Percentiles rank a stretch among this genome's conserved stretches.
These are phyloP conservation scores for Xylocopa sonorina DNA, from an alignment of 1,140 invertebrate species.

Conservation along the genomic window DNA sequence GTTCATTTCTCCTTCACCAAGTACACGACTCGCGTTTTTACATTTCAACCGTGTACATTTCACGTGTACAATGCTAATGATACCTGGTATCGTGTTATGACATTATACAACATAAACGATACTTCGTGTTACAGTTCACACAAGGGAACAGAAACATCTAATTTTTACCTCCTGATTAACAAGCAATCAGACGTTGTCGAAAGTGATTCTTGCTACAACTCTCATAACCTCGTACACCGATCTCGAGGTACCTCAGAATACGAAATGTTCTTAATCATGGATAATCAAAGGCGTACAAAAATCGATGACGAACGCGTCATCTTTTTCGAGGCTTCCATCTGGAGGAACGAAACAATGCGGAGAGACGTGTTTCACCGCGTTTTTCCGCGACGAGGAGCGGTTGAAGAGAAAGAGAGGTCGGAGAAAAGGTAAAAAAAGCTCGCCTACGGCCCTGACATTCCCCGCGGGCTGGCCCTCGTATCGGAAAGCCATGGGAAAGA, in stretches of 20 bases:
- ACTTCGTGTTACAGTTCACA: too few relatives aligned
- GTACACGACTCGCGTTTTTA: not conserved
- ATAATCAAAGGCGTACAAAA: too few relatives aligned
- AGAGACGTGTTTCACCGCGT: conserved; percentile 1
- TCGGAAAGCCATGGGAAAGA: conserved; percentile 78
- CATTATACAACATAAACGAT: too few relatives aligned
- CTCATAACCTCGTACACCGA: too few relatives aligned
- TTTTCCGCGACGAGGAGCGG: not conserved
- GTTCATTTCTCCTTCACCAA: not conserved
- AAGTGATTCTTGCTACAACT: too few relatives aligned
- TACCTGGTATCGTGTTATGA: too few relatives aligned
- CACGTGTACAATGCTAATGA: too few relatives aligned
- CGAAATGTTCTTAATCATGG: not conserved
- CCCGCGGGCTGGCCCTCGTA: conserved; percentile 60
- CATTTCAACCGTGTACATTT: too few relatives aligned
- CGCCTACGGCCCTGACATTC: conserved; percentile 44
- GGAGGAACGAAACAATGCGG: not conserved
- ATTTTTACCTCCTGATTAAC: too few relatives aligned
- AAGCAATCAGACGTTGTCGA: too few relatives aligned
- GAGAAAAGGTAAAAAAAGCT: not conserved
- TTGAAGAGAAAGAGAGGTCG: not conserved
- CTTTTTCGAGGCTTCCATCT: not conserved
- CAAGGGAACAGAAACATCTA: too few relatives aligned
- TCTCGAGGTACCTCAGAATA: not conserved
- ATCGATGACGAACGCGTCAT: too few relatives aligned